Evolutionary conservation across 2,888 invertebrate species (phyloP), one percentile per base, ranked within the genome.

Genomic region (Aporophyla nigra): DNA sequence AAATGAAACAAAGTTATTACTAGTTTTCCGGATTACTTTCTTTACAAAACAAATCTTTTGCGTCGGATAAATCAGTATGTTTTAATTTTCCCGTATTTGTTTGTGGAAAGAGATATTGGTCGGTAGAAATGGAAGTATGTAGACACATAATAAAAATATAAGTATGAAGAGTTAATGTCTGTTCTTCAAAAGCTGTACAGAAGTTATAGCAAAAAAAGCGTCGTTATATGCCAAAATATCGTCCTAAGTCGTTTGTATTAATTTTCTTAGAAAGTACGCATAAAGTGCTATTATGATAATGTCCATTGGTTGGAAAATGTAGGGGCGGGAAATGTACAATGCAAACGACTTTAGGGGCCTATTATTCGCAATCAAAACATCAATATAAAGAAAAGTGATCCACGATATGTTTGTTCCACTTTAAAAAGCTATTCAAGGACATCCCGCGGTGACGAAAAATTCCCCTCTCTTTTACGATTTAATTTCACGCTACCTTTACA

Each of bases 1-100:
- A 94, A 94, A 96, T 94, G 94, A 93, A 93, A 93, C 92, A 86
- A 92, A 93, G 92, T 94, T 95, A 95, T 95, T 95, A 93, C 93
- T 93, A 91, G 92, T 93, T 93, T 91, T 89, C 89, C 90, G 91
- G 93, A 93, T 94, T 93, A 93, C 90, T 93, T 94, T 93, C 90
- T 90, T 91, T 89, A 91, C 91, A 92, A 92, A 92, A 87, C 85
- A 85, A 88, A 86, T 85, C 83, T 85, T 83, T 81, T 70, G 73
- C 68, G 66, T 83, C 70, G 67, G 76, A 82, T 83, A 86, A 83
- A 82, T 82, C 78, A 72, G 70, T 77, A 72, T 58, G 71, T 77
- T 86, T 87, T 83, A 82, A 84, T 87, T 82, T 80, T 69, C 58
- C 43, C 63, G 61, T 63, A 67, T 56, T 71, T 62, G 16, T 75